Evolutionary conservation across 2,797 vertebrate species (phyloP).

Genomic region (Scarus forsteni): DNA sequence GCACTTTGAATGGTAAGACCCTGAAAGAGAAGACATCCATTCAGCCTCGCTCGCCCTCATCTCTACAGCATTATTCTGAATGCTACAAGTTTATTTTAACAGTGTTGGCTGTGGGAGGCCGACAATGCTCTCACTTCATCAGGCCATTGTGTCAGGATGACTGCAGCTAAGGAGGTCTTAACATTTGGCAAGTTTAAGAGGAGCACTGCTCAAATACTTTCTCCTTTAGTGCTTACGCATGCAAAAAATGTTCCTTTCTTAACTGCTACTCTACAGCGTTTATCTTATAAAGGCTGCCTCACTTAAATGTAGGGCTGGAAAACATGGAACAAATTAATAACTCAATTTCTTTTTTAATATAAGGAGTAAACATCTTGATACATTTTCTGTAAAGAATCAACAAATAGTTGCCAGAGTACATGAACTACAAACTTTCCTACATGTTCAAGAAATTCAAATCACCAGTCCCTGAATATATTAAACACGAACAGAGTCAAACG

Average conservation of each 20-base stretch:
- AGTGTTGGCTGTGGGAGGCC: conserved; percentile 38
- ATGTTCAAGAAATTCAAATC: too few species aligned
- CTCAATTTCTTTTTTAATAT: too few species aligned
- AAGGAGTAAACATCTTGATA: too few species aligned
- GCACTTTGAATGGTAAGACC: conserved; percentile 82
- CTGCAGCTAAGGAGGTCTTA: conserved; percentile 40
- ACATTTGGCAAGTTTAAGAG: conserved; percentile 34
- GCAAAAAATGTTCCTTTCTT: conserved; percentile 18
- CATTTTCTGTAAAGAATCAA: too few species aligned
- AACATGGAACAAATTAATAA: too few species aligned
- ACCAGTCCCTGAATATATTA: too few species aligned
- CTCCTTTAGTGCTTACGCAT: conserved; percentile 9
- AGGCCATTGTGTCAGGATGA: conserved; percentile 49
- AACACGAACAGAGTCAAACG: too few species aligned
- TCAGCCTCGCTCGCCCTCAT: conserved; percentile 68
- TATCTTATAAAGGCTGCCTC: neutral
- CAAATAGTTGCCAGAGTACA: too few species aligned
- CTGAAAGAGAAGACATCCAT: conserved; percentile 81
- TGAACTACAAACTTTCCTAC: too few species aligned
- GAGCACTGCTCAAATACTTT: conserved; percentile 10
- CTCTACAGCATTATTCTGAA: conserved; percentile 65
- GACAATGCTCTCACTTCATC: conserved; percentile 60
- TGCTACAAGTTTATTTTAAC: conserved; percentile 65
- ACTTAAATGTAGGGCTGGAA: neutral
- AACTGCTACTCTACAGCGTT: neutral